Evolutionary conservation across 2,113 vertebrate species (phyloP), one percentile per base, ranked within the genome.

Genomic region (Mugil cephalus): DNA sequence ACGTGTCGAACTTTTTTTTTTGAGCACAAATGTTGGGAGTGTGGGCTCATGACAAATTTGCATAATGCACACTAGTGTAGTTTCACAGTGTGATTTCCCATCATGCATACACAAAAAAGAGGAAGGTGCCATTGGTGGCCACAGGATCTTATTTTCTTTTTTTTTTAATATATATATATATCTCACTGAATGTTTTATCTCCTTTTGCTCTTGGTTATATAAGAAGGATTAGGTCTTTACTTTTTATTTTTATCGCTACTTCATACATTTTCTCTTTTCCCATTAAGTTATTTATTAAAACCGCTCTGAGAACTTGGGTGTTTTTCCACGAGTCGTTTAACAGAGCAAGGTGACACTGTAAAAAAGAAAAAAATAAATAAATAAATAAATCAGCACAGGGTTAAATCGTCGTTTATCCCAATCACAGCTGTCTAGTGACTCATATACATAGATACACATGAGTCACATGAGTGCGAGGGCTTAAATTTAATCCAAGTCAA

Each of bases 71-170:
- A 58, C 50, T 2, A 14, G 63, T 13, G 34, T 6, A 6, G 83
- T 84, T 89, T 84, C 83, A 79, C 64, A 54, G 13, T 19, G 34
- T 46, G 34, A 60, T 58, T 63, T 88, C 67, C 65, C 38, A 65
- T 78, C 69, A 80, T 71, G 66, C 67, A 45, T 60, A 21, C 19
- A 75, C 12, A 79, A 78, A 78, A 77, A 84, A 86, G 69, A 43
- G 70, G 79, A 87, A 88, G 59, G 35, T 54, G 7, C 13, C 2
- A 0, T 10, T 54, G 15, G 11, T 45, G 19, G 13, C 8, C 24
- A 18, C 39, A 51, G 14, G 19, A 48, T 18, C 30, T 12, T 18
- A 10, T 19, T 14, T 21, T 42, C 0, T 60, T 46, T 30, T 24
- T 30, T 8, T 10, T n/a, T 15, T n/a, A 4, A n/a, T n/a, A n/a